Evolutionary conservation across 2,888 invertebrate genomes (phyloP).

Genomic region (Cantharis lateralis): DNA sequence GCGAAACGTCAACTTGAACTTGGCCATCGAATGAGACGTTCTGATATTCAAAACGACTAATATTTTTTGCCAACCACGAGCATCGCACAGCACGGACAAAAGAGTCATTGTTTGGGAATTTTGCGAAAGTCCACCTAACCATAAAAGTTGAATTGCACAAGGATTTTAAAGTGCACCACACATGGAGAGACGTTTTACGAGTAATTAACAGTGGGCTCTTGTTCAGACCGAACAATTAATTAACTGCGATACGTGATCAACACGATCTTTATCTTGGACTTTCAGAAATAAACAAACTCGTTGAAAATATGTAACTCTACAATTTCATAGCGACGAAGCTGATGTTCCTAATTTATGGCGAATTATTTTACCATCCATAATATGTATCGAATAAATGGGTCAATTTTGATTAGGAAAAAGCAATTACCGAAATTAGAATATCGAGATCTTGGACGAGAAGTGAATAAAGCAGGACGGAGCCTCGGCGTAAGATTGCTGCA

Average conservation of each 20-base stretch:
- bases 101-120: not conserved
- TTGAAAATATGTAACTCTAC: not conserved
- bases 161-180: slow-evolving; percentile 33
- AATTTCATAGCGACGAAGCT: not conserved
- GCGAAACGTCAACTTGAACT: slow-evolving; percentile 29
- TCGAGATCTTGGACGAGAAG: slow-evolving; percentile 12
- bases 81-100: not conserved
- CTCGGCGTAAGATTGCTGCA: slow-evolving; percentile 25
- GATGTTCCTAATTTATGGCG: not conserved
- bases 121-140: not conserved
- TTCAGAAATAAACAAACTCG: not conserved
- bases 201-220: slow-evolving; percentile 35
- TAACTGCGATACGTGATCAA: slow-evolving; percentile 44
- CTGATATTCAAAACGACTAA: not conserved
- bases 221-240: slow-evolving; percentile 46
- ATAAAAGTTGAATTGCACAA: slow-evolving; percentile 19
- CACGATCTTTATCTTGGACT: slow-evolving; percentile 41
- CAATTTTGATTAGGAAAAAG: not conserved
- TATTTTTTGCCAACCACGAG: not conserved
- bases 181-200: slow-evolving; percentile 38
- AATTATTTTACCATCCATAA: not conserved
- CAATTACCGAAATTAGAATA: slow-evolving; percentile 28
- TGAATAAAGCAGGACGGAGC: slow-evolving; percentile 25
- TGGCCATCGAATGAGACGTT: slow-evolving; percentile 5
- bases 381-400: not conserved